Evolutionary conservation across 1,140 invertebrate species (phyloP), one percentile per base, ranked within the genome.

Genomic region (Caenorhabditis inopinata): DNA sequence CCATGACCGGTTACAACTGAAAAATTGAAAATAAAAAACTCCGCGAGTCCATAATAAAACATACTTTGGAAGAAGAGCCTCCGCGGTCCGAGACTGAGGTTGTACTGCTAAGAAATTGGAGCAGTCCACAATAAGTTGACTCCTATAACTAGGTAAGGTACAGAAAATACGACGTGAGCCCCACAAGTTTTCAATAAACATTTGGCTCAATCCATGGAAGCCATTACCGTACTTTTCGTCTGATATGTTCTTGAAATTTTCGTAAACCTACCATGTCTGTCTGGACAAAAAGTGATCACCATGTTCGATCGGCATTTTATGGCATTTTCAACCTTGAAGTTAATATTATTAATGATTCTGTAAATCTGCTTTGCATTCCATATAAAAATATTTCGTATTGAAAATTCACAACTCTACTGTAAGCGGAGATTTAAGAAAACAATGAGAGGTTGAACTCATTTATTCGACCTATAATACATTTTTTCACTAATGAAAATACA

Each of bases 381-480:
- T 42, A 12, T 1, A 42, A n/a, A 29, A 21, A 68, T 68, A 68
- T 68, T 35, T 21, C 11, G 3, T n/a, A 42, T 68, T 68, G 58
- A 18, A 0, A 3, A 12, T 21, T 21, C 12, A 38, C 32, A 38
- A 68, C 3, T 68, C 14, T 11, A 1, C 1, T 32, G 12, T 1
- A 58, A 58, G 12, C 11, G 27, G 21, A 42, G 12, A 18, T 7
- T 29, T 12, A 27, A 21, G 38, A 0, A 23, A 68, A n/a, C 14
- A 23, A 14, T n/a, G 14, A 2, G 18, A 79, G 47, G n/a, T n/a
- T n/a, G n/a, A 58, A 1, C 18, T n/a, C 29, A 79, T 79, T 79
- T 79, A 79, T 79, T 68, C 77, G 21, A 45, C 9, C 76, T 48
- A 53, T 21, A 77, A 11, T 25, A 6, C 27, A 77, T 47, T 68